A percentile compares a stretch with the other conserved stretches of the same genome.
Conservation (phyloP, 2,888 invertebrate genomes). For the Hetaerina titia region DNA sequence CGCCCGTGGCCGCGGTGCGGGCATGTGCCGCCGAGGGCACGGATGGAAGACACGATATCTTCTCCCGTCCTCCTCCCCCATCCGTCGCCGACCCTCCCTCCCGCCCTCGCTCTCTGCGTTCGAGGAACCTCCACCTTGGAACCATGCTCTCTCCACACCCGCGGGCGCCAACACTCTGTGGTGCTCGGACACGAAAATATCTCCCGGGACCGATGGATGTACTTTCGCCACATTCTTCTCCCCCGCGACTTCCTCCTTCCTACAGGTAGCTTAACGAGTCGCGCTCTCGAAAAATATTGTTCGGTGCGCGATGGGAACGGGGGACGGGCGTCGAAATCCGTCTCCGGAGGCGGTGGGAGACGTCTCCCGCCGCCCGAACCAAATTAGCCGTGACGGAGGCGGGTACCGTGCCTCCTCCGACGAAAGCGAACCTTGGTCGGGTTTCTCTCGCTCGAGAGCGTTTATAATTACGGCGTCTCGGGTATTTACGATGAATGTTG, state of each 20-base stretch:
- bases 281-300: slow-evolving; percentile 8
- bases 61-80: background rate
- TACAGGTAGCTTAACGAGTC: background rate
- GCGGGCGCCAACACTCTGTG: background rate
- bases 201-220: background rate
- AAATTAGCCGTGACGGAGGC: background rate
- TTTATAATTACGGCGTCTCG: no score
- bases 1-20: background rate
- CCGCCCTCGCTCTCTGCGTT: background rate
- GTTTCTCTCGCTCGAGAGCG: no score
- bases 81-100: background rate
- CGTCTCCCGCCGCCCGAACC: background rate
- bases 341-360: background rate
- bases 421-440: no score
- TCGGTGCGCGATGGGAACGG: background rate
- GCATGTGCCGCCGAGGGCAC: background rate
- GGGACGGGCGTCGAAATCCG: slow-evolving; percentile 32
- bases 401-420: no score
- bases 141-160: background rate
- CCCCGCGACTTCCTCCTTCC: background rate
- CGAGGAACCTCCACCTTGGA: background rate
- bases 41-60: no score
- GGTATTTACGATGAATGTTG: no score
- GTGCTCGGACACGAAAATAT: background rate
- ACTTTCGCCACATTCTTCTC: slow-evolving; percentile 23